A percentile compares a stretch with the other conserved stretches of the same genome.
phyloP scores from a whole-genome alignment of 2,888 invertebrate species.

The Eupithecia centaureata region DNA sequence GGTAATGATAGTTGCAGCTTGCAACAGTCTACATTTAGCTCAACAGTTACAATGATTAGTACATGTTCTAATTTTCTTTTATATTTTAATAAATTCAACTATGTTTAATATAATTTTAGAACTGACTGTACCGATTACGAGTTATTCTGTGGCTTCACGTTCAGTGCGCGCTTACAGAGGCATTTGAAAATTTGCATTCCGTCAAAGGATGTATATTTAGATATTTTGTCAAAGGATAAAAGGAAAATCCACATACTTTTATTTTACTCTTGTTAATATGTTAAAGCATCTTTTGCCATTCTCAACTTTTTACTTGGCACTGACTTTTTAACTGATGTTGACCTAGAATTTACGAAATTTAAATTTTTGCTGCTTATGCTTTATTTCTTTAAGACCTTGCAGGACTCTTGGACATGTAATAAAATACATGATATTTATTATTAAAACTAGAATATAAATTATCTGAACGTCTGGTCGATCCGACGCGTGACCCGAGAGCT shows the following conservation, averaged over 20 bases:
- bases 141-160: background rate
- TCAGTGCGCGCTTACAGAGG: slow-evolving; percentile 20
- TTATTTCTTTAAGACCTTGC: too few species aligned
- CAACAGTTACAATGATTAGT: background rate
- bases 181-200: slow-evolving; percentile 39
- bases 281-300: background rate
- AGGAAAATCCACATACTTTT: background rate
- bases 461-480: too few species aligned
- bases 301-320: background rate
- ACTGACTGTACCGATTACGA: background rate
- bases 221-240: slow-evolving; percentile 40
- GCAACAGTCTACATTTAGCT: background rate
- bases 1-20: background rate
- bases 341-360: too few species aligned
- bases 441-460: too few species aligned
- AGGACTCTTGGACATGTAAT: too few species aligned
- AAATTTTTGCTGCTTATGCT: too few species aligned
- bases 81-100: background rate
- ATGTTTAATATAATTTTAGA: background rate
- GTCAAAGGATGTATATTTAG: slow-evolving; percentile 30
- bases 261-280: background rate
- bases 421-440: too few species aligned
- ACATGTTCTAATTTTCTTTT: background rate
- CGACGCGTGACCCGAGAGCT: too few species aligned
- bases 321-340: background rate